phyloP scores from a whole-genome alignment of 2,888 invertebrate genomes.

The Phymatocera aterrima region DNA sequence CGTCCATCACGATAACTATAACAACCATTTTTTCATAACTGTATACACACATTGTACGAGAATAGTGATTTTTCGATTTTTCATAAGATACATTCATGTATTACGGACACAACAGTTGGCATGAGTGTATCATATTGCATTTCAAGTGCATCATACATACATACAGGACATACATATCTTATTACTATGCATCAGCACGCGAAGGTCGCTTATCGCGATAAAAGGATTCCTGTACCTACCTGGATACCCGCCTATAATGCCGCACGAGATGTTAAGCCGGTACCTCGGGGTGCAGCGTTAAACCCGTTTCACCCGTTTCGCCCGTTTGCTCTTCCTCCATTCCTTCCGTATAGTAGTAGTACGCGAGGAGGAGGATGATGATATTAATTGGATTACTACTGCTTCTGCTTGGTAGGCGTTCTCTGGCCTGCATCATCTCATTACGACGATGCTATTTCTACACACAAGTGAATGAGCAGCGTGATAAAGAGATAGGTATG shows the following conservation, averaged over 20 bases:
- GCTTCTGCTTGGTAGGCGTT: background rate
- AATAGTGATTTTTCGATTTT: no score
- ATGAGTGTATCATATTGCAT: no score
- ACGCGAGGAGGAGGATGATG: background rate
- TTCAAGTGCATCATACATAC: background rate
- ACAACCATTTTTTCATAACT: no score
- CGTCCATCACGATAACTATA: no score
- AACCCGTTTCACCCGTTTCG: constrained; percentile 40
- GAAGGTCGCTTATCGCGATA: constrained; percentile 28
- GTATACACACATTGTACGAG: no score
- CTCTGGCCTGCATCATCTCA: constrained; percentile 2
- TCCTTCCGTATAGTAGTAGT: constrained; percentile 1
- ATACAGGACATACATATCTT: background rate
- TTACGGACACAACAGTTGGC: no score
- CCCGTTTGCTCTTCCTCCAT: constrained; percentile 3
- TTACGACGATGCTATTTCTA: no score
- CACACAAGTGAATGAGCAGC: no score
- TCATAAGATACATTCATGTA: no score
- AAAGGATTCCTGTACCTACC: background rate
- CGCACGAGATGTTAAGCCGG: background rate
- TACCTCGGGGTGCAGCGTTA: background rate
- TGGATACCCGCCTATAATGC: background rate
- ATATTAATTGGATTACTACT: constrained; percentile 40
- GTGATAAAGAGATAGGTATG: no score
- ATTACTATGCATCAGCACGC: constrained; percentile 2